Evolutionary conservation across 1,140 invertebrate species (phyloP), one percentile per base, ranked within the genome.

Genomic region (Saxidomus purpurata): DNA sequence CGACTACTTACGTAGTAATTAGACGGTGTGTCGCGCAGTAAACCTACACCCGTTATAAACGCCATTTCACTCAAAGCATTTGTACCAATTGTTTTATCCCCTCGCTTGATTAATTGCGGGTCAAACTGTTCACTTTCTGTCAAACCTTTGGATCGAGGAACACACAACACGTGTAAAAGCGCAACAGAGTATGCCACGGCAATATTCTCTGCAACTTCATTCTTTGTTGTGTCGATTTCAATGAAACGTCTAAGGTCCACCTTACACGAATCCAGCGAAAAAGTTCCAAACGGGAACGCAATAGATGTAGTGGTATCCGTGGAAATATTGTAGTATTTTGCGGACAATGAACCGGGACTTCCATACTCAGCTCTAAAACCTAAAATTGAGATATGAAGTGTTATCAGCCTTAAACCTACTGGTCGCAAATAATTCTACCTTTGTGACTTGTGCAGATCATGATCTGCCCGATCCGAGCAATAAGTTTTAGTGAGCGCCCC

Each of bases 91-190:
- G 84, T 9, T 8, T 43, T 61, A 15, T 43, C 55, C 0, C 86
- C 90, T 28, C 80, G 31, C 9, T 28, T 28, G 13, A 34, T 22
- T 8, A 13, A 0, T 38, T 59, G 13, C 0, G 61, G 28, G 13
- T 69, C 71, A 25, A 86, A n/a, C 19, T 61, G 80, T 6, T 91
- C 22, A 17, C 90, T 86, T 25, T 92, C 90, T 67, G 83, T 63
- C 90, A 90, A 92, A 34, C 43, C 86, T 28, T 49, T 71, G 0
- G 85, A 86, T 22, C 85, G 87, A 19, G 92, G 91, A 17, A 93
- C 89, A 63, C 89, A 92, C 15, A 94, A 89, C 9, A 94, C 93
- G 90, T 94, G 93, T 0, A 95, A 90, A 15, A 95, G 85, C 15
- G 94, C 84, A 11, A 94, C 91, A 76, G 90, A 90, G 63, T 94